Conservation (phyloP, 1,140 invertebrate genomes). For the Anagrus nilaparvatae region DNA sequence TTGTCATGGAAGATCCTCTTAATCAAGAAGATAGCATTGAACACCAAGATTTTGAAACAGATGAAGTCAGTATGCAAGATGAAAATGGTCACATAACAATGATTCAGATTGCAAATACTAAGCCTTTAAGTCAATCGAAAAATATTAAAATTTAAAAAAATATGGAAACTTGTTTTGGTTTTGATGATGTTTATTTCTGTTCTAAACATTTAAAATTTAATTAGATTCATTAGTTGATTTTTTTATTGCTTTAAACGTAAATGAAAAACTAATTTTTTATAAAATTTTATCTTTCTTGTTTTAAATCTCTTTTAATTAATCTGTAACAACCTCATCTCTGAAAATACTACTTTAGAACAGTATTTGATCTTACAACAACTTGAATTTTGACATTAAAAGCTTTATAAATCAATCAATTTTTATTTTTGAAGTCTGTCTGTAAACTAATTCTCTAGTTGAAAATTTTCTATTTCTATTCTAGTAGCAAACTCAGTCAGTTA, state of each 20-base stretch:
- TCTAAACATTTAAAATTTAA: background rate
- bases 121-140: conserved; percentile 26
- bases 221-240: background rate
- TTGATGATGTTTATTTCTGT: conserved; percentile 55
- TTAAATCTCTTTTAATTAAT: conserved; percentile 3
- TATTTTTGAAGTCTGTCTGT: too few relatives aligned
- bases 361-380: too few relatives aligned
- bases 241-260: background rate
- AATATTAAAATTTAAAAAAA: conserved; percentile 50
- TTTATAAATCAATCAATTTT: too few relatives aligned
- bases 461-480: too few relatives aligned
- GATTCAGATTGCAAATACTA: conserved; percentile 25
- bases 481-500: too few relatives aligned
- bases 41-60: conserved; percentile 26
- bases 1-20: conserved; percentile 41
- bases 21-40: conserved; percentile 34
- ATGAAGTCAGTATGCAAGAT: conserved; percentile 35
- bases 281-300: background rate
- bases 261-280: conserved; percentile 1
- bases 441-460: too few relatives aligned
- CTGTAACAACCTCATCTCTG: conserved; percentile 17
- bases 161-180: conserved; percentile 76
- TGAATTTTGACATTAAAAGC: too few relatives aligned
- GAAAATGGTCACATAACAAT: too few relatives aligned
- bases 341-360: conserved; percentile 23